Percentiles rank a stretch among this genome's conserved stretches.
phyloP scores from a whole-genome alignment of 2,888 invertebrate species.

The Andricus quercusramuli region DNA sequence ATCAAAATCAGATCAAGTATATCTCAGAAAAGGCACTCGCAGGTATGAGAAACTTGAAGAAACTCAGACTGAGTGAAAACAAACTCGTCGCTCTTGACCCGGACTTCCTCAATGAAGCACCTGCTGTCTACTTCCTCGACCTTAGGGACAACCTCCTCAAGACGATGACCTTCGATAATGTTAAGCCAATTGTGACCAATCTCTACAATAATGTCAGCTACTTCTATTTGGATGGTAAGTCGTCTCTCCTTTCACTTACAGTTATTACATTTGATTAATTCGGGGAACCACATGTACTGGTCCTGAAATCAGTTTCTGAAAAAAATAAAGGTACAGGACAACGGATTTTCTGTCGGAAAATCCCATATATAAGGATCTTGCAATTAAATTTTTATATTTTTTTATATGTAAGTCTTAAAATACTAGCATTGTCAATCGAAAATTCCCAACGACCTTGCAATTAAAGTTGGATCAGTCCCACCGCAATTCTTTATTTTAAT shows the following conservation, averaged over 20 bases:
- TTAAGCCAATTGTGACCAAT: constrained; percentile 88
- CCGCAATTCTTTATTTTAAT: too few species aligned
- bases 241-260: neutral
- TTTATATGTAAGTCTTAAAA: too few species aligned
- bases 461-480: too few species aligned
- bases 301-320: too few species aligned
- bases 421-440: too few species aligned
- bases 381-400: too few species aligned
- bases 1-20: constrained; percentile 85
- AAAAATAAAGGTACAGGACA: too few species aligned
- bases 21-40: constrained; percentile 89
- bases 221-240: constrained; percentile 89
- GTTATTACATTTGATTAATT: too few species aligned
- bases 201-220: constrained; percentile 87
- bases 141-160: constrained; percentile 88
- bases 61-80: constrained; percentile 88
- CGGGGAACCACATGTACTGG: too few species aligned
- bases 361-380: too few species aligned
- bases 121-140: constrained; percentile 87
- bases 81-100: constrained; percentile 86
- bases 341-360: too few species aligned
- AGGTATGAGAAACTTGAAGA: constrained; percentile 86
- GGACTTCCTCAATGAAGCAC: constrained; percentile 87
- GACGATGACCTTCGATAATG: constrained; percentile 87
- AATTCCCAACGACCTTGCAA: too few species aligned